phyloP scores from a whole-genome alignment of 2,888 invertebrate species.

The Campoplex nolae region DNA sequence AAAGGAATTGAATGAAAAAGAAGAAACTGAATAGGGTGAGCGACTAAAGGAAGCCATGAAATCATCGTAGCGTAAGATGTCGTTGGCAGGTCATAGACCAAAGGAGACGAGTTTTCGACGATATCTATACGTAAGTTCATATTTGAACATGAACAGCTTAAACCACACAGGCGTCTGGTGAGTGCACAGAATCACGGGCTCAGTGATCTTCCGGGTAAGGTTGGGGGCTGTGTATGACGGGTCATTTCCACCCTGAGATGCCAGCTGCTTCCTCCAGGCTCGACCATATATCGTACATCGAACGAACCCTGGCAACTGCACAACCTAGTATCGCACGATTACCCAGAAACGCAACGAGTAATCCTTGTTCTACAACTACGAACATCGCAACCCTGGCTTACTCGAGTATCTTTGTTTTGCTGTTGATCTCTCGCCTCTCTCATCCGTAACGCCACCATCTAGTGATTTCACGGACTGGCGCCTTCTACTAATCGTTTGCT shows the following conservation, averaged over 20 bases:
- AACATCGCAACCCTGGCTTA: slow-evolving; percentile 56
- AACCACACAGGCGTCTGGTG: slow-evolving; percentile 34
- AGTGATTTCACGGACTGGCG: slow-evolving; percentile 73
- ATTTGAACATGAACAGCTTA: slow-evolving; percentile 53
- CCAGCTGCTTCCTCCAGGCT: slow-evolving; percentile 74
- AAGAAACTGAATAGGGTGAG: slow-evolving; percentile 6
- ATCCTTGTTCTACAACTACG: slow-evolving; percentile 44
- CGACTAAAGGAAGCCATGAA: background rate
- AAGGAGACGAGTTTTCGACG: slow-evolving; percentile 56
- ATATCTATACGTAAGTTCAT: slow-evolving; percentile 53
- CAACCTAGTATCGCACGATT: slow-evolving; percentile 54
- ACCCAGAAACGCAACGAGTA: slow-evolving; percentile 40
- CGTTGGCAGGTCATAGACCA: slow-evolving; percentile 58
- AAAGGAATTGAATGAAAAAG: background rate
- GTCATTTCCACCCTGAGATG: slow-evolving; percentile 76
- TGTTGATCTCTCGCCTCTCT: slow-evolving; percentile 46
- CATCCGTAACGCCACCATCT: slow-evolving; percentile 45
- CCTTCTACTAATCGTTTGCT: slow-evolving; percentile 71
- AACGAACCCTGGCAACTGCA: slow-evolving; percentile 64
- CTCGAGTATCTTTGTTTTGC: slow-evolving; percentile 37
- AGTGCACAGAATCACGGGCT: slow-evolving; percentile 45
- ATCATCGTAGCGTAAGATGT: slow-evolving; percentile 34
- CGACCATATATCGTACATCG: slow-evolving; percentile 67
- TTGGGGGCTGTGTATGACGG: slow-evolving; percentile 76
- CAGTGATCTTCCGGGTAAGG: slow-evolving; percentile 63